phyloP scores from a whole-genome alignment of 2,797 vertebrate genomes.

The Pseudochirops corinnae region DNA sequence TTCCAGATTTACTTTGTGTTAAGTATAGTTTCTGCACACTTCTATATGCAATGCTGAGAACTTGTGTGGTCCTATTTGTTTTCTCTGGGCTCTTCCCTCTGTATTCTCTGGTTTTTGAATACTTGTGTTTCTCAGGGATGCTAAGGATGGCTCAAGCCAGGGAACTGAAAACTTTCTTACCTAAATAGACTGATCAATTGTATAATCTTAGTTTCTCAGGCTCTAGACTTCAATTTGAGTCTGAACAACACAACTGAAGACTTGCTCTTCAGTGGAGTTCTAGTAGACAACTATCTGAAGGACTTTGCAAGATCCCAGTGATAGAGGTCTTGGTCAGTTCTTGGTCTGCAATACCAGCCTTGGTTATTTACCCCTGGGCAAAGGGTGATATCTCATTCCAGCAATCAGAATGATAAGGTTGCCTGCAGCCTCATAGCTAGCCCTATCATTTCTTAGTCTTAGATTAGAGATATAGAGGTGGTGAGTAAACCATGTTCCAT shows the following conservation, averaged over 20 bases:
- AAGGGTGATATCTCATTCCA: background rate
- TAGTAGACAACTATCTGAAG: background rate
- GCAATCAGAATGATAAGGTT: background rate
- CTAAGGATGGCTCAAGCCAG: background rate
- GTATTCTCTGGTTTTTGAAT: background rate
- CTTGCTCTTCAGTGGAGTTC: background rate
- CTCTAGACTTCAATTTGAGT: background rate
- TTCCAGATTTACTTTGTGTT: background rate
- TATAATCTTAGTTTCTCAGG: background rate
- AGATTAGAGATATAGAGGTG: background rate
- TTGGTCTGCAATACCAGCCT: background rate
- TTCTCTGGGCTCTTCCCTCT: background rate
- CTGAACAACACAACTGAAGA: background rate
- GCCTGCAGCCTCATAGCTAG: background rate
- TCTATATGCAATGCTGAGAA: background rate
- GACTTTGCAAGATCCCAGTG: background rate
- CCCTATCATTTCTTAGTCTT: background rate
- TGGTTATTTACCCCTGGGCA: background rate
- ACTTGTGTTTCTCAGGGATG: background rate
- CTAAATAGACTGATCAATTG: background rate
- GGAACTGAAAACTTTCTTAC: background rate
- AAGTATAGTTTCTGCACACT: background rate
- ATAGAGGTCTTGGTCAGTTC: background rate
- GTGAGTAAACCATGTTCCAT: background rate
- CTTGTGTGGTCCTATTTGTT: background rate